phyloP scores from a whole-genome alignment of 2,113 vertebrate genomes.

The rat (Rattus norvegicus) region DNA sequence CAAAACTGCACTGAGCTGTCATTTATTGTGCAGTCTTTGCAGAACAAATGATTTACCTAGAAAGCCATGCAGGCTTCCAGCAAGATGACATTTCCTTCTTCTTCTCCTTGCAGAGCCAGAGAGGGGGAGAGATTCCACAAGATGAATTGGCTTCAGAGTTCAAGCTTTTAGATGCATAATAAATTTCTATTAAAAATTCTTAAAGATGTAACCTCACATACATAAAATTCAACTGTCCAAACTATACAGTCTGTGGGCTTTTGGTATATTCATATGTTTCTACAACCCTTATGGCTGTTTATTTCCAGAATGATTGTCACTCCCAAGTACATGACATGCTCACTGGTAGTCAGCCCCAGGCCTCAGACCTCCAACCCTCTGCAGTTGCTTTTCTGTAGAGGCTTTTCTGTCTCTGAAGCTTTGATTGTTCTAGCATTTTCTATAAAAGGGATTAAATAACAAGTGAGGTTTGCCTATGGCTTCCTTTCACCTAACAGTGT shows the following conservation, averaged over 20 bases:
- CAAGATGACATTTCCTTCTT: not conserved
- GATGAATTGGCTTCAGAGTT: not conserved
- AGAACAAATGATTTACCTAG: slow-evolving; percentile 37
- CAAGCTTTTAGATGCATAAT: not conserved
- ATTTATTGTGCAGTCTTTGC: not conserved
- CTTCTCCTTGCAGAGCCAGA: not conserved
- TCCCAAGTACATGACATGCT: not conserved
- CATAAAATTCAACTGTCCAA: slow-evolving; percentile 40
- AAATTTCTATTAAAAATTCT: not conserved
- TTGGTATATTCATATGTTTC: slow-evolving; percentile 31
- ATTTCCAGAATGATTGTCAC: not conserved
- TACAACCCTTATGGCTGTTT: not conserved
- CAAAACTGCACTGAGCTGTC: not conserved
- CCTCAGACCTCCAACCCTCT: not conserved
- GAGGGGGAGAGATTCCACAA: slow-evolving; percentile 1
- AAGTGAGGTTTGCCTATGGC: not conserved
- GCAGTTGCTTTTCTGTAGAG: not conserved
- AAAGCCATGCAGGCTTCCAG: not conserved
- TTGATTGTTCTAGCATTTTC: not conserved
- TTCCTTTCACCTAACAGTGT: not conserved
- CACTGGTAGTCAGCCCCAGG: not conserved
- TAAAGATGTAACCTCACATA: not conserved
- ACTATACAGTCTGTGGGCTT: not conserved
- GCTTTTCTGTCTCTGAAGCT: not conserved
- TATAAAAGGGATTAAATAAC: not conserved